Evolutionary conservation across 2,888 invertebrate genomes (phyloP).

Genomic region (Eupithecia tripunctaria): DNA sequence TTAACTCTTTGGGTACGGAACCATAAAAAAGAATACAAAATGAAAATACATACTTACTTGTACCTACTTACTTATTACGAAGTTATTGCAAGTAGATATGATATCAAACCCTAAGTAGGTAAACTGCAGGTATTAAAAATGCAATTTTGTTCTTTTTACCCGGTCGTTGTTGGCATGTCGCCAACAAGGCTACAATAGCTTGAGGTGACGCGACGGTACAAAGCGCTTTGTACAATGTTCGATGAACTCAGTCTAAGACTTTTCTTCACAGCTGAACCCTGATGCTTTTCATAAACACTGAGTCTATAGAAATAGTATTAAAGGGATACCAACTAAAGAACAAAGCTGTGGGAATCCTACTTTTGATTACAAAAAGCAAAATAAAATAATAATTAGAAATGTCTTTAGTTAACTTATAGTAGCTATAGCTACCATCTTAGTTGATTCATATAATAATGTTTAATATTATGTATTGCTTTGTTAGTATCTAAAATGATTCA

Average conservation of each 20-base stretch:
- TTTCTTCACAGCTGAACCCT: not conserved
- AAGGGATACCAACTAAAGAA: not conserved
- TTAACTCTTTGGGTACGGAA: too few relatives aligned
- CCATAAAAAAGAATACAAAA: too few relatives aligned
- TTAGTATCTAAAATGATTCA: too few relatives aligned
- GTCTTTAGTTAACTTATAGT: too few relatives aligned
- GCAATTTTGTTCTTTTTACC: not conserved
- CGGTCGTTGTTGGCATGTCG: not conserved
- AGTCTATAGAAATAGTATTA: not conserved
- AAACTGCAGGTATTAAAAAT: constrained; percentile 7
- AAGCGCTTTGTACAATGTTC: not conserved
- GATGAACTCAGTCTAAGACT: not conserved
- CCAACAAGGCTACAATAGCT: constrained; percentile 2
- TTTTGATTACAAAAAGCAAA: too few relatives aligned
- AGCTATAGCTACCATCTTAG: too few relatives aligned
- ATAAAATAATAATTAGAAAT: too few relatives aligned
- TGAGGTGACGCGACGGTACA: not conserved
- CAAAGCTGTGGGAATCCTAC: not conserved
- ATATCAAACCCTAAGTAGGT: not conserved
- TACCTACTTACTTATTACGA: too few relatives aligned
- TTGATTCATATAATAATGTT: too few relatives aligned
- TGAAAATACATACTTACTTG: too few relatives aligned
- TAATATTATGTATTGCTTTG: too few relatives aligned
- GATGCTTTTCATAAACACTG: not conserved
- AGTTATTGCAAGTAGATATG: too few relatives aligned